Base-by-base conservation (phyloP, 2,797 vertebrate genomes). In the Mus caroli region DNA sequence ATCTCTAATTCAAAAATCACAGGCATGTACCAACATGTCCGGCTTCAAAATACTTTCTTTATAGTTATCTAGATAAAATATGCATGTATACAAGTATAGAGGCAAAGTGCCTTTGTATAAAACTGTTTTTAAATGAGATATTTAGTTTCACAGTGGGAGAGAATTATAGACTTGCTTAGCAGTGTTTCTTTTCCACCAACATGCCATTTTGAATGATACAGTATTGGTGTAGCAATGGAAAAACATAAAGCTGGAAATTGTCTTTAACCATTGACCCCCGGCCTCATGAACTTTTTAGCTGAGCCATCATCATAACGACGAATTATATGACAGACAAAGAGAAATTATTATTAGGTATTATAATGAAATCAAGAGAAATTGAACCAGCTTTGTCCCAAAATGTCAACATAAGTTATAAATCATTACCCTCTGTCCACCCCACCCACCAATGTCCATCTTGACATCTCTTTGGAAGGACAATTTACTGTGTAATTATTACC, bases 401-500 rank as follows among this genome's bases (percentile, higher is more conserved):
- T 67, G 95, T 98, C 97, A 98, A 97, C 94, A 96, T 82, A 97
- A 97, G 94, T 92, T 88, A 97, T 79, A 82, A 83, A 97, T 96
- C 69, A 82, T 96, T 95, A 96, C 92, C 97, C 97, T 96, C 60
- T 97, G 90, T 84, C 78, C 76, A 92, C n/a, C 92, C 50, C 76
- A 93, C 91, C 92, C 92, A 98, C 82, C 91, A 97, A 96, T 87
- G 79, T 92, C 90, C 86, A 90, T 97, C 94, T 97, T 96, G 97
- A 97, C 95, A 95, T 78, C 93, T 96, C 92, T 98, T 98, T 98
- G 96, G 83, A 97, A 97, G 95, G 96, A 97, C 73, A 97, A 95
- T 58, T 95, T 96, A 79, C 97, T 96, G 84, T 97, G 92, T 94
- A 98, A 97, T 98, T 98, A 97, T 97, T 98, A 96, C 94, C 19